These are phyloP conservation scores for Cecidostiba fungosa DNA, from an alignment of 2,888 invertebrate species.

Conservation along the genomic window DNA sequence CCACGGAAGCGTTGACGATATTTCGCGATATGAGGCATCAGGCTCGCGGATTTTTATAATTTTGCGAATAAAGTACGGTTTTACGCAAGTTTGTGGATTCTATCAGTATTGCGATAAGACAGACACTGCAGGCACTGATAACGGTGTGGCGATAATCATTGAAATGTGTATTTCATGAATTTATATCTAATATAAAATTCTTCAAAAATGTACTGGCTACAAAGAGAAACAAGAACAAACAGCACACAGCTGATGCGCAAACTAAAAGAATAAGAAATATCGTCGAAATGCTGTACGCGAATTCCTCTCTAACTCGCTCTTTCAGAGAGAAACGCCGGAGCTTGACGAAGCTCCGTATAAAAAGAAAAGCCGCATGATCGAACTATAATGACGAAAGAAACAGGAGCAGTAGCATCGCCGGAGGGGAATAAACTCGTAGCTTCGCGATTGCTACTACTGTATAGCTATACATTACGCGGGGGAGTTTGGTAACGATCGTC, in stretches of 20 bases:
- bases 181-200: too few relatives aligned
- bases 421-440: constrained; percentile 16
- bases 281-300: not conserved
- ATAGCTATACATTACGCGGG: not conserved
- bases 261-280: not conserved
- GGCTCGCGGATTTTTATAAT: not conserved
- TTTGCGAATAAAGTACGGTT: not conserved
- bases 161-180: too few relatives aligned
- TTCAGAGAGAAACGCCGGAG: not conserved
- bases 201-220: not conserved
- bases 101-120: not conserved
- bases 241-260: not conserved
- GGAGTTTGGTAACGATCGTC: constrained; percentile 7
- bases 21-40: too few relatives aligned
- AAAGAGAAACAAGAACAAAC: not conserved
- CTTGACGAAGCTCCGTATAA: constrained; percentile 10
- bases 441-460: not conserved
- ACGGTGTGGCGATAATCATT: not conserved
- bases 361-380: constrained; percentile 16
- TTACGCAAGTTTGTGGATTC: too few relatives aligned
- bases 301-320: not conserved
- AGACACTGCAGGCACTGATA: not conserved
- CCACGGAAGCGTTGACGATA: constrained; percentile 86
- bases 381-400: constrained; percentile 17
- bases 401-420: not conserved